phyloP scores from a whole-genome alignment of 1,140 invertebrate species.

The Lepidurus packardi region DNA sequence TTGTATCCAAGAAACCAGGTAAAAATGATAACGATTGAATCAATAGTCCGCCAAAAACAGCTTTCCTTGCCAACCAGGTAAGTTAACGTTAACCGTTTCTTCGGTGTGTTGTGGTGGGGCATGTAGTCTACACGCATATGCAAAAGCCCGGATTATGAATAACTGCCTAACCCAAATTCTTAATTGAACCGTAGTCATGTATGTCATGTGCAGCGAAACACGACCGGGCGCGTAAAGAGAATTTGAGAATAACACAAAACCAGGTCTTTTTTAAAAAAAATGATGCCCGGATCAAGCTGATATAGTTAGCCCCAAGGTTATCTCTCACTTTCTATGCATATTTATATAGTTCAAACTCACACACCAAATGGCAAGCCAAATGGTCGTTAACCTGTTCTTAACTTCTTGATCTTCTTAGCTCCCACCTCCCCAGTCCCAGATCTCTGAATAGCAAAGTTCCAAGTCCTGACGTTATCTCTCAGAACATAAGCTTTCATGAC shows the following conservation, averaged over 20 bases:
- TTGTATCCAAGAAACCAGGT: not conserved
- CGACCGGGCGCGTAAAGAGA: not conserved
- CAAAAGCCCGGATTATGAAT: not conserved
- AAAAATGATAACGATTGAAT: not conserved
- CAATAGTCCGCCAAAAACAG: not conserved
- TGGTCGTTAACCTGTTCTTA: not conserved
- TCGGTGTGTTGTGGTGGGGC: too few relatives aligned
- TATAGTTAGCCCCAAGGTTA: not conserved
- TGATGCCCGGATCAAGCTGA: not conserved
- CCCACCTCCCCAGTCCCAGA: not conserved
- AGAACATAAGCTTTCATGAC: too few relatives aligned
- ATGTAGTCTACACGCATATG: too few relatives aligned
- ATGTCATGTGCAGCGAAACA: not conserved
- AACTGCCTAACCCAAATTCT: not conserved
- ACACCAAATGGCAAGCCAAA: not conserved
- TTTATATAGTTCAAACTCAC: not conserved
- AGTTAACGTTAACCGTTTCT: too few relatives aligned
- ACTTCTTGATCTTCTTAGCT: not conserved
- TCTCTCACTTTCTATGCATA: not conserved
- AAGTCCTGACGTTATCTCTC: too few relatives aligned
- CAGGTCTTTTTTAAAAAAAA: too few relatives aligned
- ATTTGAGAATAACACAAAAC: not conserved
- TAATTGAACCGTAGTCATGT: not conserved
- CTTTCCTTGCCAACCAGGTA: not conserved
- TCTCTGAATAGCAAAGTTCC: too few relatives aligned